Conservation (phyloP, 2,797 vertebrate species). For the Enoplosus armatus region DNA sequence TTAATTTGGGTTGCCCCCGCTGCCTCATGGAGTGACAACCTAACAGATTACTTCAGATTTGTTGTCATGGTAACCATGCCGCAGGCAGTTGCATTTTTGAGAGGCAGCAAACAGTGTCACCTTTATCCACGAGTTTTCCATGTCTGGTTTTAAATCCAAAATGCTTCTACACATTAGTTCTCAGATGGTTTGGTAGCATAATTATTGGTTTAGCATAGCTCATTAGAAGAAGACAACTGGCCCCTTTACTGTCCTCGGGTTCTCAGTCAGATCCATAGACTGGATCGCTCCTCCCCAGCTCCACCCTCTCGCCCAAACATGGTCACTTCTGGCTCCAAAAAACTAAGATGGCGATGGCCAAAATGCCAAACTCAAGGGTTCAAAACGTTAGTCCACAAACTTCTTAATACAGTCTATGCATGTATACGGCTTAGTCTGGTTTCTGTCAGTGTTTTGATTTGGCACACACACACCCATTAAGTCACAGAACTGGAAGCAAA, state of each 20-base stretch:
- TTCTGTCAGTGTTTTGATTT: slow-evolving; percentile 28
- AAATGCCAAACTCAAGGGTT: no score
- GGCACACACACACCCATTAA: not conserved
- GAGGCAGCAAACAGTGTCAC: not conserved
- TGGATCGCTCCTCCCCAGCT: no score
- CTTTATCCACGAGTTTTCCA: not conserved
- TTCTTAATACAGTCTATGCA: no score
- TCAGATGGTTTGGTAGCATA: not conserved
- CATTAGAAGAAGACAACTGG: not conserved
- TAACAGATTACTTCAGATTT: not conserved
- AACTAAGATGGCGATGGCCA: no score
- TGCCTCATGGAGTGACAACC: not conserved
- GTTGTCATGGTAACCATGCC: not conserved
- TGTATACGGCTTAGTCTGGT: not conserved
- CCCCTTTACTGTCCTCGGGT: no score
- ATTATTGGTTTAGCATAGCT: not conserved
- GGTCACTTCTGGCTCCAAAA: no score
- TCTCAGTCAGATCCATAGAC: no score
- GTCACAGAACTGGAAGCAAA: slow-evolving; percentile 5
- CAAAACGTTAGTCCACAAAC: no score
- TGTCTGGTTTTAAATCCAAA: not conserved
- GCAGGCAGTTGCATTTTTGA: not conserved
- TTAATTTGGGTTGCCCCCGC: not conserved
- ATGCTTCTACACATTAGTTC: not conserved
- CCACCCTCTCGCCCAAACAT: no score